phyloP scores from a whole-genome alignment of 2,113 vertebrate species.

The Girardinichthys multiradiatus region DNA sequence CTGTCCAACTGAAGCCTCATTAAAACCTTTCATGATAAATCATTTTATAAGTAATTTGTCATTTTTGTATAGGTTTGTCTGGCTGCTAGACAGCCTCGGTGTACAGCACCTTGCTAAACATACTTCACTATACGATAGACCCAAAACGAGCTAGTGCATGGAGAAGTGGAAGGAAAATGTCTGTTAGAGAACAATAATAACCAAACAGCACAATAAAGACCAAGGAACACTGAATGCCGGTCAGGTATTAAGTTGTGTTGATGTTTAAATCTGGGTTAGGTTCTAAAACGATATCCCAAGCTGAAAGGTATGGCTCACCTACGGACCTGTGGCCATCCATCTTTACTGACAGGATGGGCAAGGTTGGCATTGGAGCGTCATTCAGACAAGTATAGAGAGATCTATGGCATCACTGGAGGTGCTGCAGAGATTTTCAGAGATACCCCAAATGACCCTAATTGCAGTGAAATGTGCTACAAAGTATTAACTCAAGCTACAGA shows the following conservation, averaged over 20 bases:
- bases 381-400: background rate
- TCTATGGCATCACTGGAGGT: background rate
- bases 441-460: too few species aligned
- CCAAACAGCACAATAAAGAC: too few species aligned
- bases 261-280: too few species aligned
- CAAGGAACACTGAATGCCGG: too few species aligned
- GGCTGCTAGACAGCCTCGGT: too few species aligned
- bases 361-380: background rate
- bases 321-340: background rate
- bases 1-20: constrained; percentile 5
- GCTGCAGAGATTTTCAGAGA: background rate
- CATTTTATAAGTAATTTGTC: background rate
- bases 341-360: background rate
- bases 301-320: background rate
- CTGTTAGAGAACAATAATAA: too few species aligned
- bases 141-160: background rate
- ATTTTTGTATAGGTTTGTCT: background rate
- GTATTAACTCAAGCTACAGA: too few species aligned
- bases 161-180: background rate
- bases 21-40: background rate
- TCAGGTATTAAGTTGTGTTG: too few species aligned
- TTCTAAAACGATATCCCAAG: too few species aligned
- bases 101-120: background rate
- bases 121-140: background rate
- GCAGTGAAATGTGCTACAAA: too few species aligned